Evolutionary conservation across 1,140 invertebrate species (phyloP), one percentile per base, ranked within the genome.

Genomic region (Thaumatotibia leucotreta): DNA sequence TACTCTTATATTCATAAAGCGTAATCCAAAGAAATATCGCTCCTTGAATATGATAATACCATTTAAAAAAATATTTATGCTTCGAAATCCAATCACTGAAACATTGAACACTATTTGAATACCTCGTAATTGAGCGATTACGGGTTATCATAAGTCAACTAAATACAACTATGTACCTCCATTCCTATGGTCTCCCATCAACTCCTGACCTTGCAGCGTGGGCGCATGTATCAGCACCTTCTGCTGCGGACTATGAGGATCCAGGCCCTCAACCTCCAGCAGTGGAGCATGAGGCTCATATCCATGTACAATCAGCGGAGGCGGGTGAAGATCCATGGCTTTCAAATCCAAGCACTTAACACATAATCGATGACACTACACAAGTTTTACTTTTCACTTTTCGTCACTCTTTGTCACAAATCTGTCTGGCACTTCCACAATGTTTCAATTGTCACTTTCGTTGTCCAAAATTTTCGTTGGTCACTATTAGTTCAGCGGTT

Each of bases 191-290:
- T 90, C 88, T 27, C 70, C 76, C 14, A 91, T 88, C 67, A 91
- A 27, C 64, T 91, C 88, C 72, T 89, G 86, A 63, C 79, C 79
- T 39, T 89, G 86, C 32, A 91, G 50, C 0, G 83, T 83, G 0
- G 85, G 85, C 1, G 85, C 85, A 62, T 90, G 88, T 4, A 88
- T 89, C 5, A 90, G 72, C 22, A 90, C 86, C 65, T 90, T 90
- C 68, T 90, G 88, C 69, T 90, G 88, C 35, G 88, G 88, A 67
- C 86, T 90, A 31, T 90, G 86, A 61, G 87, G 84, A 63, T 90
- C 88, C 64, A 90, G 58, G 20, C 85, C 88, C 61, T 90, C 88
- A 0, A 90, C 88, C 61, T 90, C 88, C 71, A 90, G 35, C 31
- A 90, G 63, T 0, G 88, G 85, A 4, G 88, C 86, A 64, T 90